A percentile compares a stretch with the other conserved stretches of the same genome.
phyloP scores from a whole-genome alignment of 2,113 vertebrate species.

The Larimichthys polyactis region DNA sequence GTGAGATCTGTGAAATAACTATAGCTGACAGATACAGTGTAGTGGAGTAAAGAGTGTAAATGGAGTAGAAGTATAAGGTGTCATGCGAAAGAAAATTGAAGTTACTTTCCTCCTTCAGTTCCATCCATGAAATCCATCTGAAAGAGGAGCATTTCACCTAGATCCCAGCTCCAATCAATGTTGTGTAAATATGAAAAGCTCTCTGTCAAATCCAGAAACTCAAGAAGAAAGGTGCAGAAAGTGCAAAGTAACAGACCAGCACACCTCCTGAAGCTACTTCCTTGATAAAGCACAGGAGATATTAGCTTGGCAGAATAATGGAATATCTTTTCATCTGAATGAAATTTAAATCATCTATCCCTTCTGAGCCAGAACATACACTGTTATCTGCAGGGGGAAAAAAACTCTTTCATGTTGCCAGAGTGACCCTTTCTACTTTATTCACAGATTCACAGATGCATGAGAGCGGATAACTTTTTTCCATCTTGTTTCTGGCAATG shows the following conservation, averaged over 20 bases:
- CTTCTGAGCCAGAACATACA: conserved; percentile 50
- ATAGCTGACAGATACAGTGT: background rate
- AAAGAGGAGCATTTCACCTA: conserved; percentile 27
- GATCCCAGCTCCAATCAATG: conserved; percentile 28
- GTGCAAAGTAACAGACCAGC: conserved; percentile 23
- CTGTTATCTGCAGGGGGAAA: conserved; percentile 40
- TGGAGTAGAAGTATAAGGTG: too few species aligned
- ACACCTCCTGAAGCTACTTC: conserved; percentile 37
- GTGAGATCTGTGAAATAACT: background rate
- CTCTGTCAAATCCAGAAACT: conserved; percentile 45
- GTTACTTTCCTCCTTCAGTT: background rate
- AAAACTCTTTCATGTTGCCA: conserved; percentile 39
- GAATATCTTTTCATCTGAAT: conserved; percentile 61
- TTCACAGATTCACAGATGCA: conserved; percentile 46
- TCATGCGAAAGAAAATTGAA: background rate
- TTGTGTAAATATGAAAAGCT: conserved; percentile 27
- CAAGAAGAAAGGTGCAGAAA: background rate
- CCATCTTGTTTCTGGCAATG: conserved; percentile 59
- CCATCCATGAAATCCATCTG: background rate
- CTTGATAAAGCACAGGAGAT: conserved; percentile 45
- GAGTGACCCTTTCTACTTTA: conserved; percentile 62
- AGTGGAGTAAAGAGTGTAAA: background rate
- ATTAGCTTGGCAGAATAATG: conserved; percentile 46
- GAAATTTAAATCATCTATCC: conserved; percentile 64
- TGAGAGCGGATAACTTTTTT: conserved; percentile 58